Conservation (phyloP, 2,113 vertebrate genomes). For the Elephantulus edwardii region DNA sequence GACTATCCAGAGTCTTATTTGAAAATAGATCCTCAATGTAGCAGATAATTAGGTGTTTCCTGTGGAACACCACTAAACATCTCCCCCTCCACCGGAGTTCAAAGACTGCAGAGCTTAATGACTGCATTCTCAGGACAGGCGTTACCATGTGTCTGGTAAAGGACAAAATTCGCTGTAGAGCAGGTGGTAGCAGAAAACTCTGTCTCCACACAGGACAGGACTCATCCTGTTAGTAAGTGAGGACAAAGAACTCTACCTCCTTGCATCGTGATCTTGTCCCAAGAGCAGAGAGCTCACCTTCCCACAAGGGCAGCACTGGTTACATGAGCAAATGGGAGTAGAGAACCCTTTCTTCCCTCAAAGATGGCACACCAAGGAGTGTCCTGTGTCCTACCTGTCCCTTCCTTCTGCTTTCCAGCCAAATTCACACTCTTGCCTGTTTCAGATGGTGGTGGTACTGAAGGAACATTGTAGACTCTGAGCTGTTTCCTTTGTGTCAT, state of each 20-base stretch:
- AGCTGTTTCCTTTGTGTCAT: background rate
- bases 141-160: background rate
- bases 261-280: too few relatives aligned
- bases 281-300: background rate
- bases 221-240: too few relatives aligned
- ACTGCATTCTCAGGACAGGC: background rate
- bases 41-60: conserved; percentile 54
- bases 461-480: background rate
- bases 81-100: background rate
- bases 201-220: too few relatives aligned
- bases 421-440: background rate
- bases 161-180: background rate
- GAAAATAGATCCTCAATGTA: conserved; percentile 66
- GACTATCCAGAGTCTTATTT: background rate
- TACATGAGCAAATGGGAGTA: background rate
- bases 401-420: background rate
- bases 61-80: background rate
- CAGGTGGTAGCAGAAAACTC: background rate
- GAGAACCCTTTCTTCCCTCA: too few relatives aligned
- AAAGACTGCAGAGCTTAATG: background rate
- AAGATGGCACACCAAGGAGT: too few relatives aligned
- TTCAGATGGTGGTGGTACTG: background rate
- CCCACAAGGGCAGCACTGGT: background rate
- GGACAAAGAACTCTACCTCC: too few relatives aligned
- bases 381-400: background rate